phyloP scores from a whole-genome alignment of 2,797 vertebrate genomes.

The Dicrostonyx torquatus region DNA sequence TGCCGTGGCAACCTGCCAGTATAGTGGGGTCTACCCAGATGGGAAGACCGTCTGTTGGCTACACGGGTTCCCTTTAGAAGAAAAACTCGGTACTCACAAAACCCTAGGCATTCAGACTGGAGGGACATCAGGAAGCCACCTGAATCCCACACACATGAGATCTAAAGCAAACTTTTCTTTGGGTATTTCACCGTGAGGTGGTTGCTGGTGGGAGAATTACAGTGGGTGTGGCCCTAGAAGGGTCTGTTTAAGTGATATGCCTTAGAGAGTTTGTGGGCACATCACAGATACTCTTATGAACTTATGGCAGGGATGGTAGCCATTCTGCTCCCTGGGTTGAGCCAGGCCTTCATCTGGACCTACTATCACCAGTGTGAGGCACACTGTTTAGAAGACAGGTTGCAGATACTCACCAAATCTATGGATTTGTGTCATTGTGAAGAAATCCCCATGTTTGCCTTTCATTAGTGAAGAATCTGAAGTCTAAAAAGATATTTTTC shows the following conservation, averaged over 20 bases:
- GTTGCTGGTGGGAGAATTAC: neutral
- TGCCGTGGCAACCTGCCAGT: slow-evolving; percentile 44
- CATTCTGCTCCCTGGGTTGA: neutral
- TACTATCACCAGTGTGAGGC: neutral
- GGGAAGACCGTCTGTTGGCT: neutral
- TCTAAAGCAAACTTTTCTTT: neutral
- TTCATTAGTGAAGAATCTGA: slow-evolving; percentile 33
- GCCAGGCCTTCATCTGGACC: neutral
- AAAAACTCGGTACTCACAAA: slow-evolving; percentile 48
- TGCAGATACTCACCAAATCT: neutral
- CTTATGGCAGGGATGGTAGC: accelerated
- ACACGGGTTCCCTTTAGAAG: slow-evolving; percentile 37
- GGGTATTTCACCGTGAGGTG: neutral
- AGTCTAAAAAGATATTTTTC: neutral
- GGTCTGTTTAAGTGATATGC: neutral
- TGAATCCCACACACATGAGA: neutral
- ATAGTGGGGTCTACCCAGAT: neutral
- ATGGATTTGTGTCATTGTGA: neutral
- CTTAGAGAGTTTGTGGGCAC: neutral
- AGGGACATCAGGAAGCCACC: neutral
- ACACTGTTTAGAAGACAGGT: slow-evolving; percentile 27
- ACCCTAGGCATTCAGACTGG: neutral
- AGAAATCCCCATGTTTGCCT: neutral
- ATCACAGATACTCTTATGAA: neutral
- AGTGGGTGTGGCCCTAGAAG: neutral